Percentiles rank a stretch among this genome's conserved stretches.
Evolutionary conservation across 2,113 vertebrate genomes (phyloP).

Genomic region (Thymallus thymallus): DNA sequence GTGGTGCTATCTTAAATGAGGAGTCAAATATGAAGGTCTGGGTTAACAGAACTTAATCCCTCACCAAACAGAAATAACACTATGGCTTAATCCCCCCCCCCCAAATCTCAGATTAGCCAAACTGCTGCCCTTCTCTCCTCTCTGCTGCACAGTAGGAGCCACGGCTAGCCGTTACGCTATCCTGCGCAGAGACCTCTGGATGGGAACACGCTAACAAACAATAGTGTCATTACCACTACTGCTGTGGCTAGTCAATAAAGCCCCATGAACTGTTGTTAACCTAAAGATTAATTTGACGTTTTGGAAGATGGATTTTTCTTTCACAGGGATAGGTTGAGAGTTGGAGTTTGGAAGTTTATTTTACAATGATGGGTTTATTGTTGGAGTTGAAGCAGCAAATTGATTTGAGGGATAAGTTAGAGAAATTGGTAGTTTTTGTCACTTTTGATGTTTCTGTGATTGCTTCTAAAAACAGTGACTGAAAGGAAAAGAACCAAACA

Average conservation of each 20-base stretch:
- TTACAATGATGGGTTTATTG: not conserved
- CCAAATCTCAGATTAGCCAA: constrained; percentile 69
- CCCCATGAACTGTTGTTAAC: constrained; percentile 12
- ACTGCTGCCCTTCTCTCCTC: constrained; percentile 44
- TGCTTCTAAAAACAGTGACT: too few species aligned
- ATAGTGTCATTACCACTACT: constrained; percentile 43
- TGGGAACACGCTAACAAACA: constrained; percentile 49
- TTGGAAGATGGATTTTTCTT: too few species aligned
- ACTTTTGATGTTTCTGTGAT: too few species aligned
- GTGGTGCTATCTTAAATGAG: constrained; percentile 75
- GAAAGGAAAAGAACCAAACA: too few species aligned
- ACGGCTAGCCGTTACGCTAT: constrained; percentile 35
- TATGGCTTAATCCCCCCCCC: constrained; percentile 67
- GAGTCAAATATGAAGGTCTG: constrained; percentile 77
- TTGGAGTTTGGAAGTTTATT: constrained; percentile 6
- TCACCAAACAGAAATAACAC: constrained; percentile 80
- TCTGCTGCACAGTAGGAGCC: constrained; percentile 49
- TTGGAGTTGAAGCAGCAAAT: not conserved
- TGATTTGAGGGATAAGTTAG: not conserved
- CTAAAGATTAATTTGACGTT: too few species aligned
- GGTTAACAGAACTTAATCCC: constrained; percentile 79
- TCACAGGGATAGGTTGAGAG: too few species aligned
- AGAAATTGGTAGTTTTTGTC: too few species aligned
- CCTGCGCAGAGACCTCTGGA: constrained; percentile 70
- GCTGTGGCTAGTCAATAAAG: constrained; percentile 42